Conservation (phyloP, 2,113 vertebrate genomes). For the Phocoena sinus region DNA sequence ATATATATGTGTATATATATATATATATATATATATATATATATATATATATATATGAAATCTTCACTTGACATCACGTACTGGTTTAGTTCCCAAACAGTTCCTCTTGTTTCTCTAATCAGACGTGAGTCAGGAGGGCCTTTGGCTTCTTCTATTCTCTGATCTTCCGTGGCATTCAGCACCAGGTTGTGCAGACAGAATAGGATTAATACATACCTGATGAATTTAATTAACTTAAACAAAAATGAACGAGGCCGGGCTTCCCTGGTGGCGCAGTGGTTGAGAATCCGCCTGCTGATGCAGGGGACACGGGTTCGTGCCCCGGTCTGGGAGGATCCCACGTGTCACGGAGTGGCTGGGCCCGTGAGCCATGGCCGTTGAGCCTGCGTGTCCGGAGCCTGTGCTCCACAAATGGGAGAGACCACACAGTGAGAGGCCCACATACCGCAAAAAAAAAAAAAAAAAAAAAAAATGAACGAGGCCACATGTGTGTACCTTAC, state of each 20-base stretch:
- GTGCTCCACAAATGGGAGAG: too few relatives aligned
- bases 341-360: too few relatives aligned
- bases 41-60: neutral
- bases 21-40: neutral
- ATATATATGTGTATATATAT: neutral
- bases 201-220: conserved; percentile 28
- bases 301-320: too few relatives aligned
- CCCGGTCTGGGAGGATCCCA: too few relatives aligned
- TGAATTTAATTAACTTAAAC: neutral
- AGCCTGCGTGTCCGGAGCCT: too few relatives aligned
- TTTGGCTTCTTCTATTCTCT: neutral
- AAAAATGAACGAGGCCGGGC: too few relatives aligned
- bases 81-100: neutral
- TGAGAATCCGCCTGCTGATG: too few relatives aligned
- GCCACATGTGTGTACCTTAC: neutral
- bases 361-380: too few relatives aligned
- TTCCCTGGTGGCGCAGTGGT: too few relatives aligned
- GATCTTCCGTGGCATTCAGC: neutral
- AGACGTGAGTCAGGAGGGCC: neutral
- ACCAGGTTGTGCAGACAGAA: neutral
- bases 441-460: too few relatives aligned
- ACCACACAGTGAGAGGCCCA: too few relatives aligned
- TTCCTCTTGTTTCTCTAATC: conserved; percentile 14
- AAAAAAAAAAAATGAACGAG: too few relatives aligned
- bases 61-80: neutral